Conservation (phyloP, 1,140 invertebrate genomes). For the Ctenoplectra terminalis region DNA sequence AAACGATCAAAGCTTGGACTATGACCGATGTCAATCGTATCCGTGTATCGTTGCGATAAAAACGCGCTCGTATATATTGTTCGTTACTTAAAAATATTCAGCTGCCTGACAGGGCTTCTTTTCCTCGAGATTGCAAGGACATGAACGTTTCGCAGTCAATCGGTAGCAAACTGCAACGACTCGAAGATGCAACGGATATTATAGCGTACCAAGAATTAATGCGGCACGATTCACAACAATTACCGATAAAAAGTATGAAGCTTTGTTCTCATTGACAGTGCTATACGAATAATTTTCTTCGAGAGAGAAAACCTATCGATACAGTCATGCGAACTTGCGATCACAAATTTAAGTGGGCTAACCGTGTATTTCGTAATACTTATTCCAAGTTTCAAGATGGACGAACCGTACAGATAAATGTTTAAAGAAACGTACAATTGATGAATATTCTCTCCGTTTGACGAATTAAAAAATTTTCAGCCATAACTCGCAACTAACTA, state of each 20-base stretch:
- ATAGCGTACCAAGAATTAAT: too few species aligned
- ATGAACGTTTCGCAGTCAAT: not conserved
- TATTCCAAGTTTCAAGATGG: not conserved
- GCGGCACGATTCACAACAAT: too few species aligned
- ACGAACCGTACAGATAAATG: not conserved
- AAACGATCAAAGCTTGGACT: slow-evolving; percentile 2
- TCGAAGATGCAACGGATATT: not conserved
- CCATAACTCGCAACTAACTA: not conserved
- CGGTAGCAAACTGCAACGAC: not conserved
- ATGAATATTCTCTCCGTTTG: not conserved
- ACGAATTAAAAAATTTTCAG: too few species aligned
- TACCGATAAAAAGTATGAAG: slow-evolving; percentile 9
- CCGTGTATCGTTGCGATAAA: not conserved
- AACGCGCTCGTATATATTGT: not conserved
- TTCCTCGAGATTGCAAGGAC: not conserved
- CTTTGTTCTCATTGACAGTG: not conserved
- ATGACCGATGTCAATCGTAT: not conserved
- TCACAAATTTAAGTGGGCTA: slow-evolving; percentile 44
- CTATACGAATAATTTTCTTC: slow-evolving; percentile 13
- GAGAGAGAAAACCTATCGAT: slow-evolving; percentile 67
- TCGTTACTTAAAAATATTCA: slow-evolving; percentile 1
- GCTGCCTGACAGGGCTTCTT: slow-evolving; percentile 37
- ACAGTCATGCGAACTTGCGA: slow-evolving; percentile 81
- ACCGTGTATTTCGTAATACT: too few species aligned
- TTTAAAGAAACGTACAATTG: not conserved